Conservation (phyloP, 1,140 invertebrate genomes). For the Pentalonia nigronervosa region DNA sequence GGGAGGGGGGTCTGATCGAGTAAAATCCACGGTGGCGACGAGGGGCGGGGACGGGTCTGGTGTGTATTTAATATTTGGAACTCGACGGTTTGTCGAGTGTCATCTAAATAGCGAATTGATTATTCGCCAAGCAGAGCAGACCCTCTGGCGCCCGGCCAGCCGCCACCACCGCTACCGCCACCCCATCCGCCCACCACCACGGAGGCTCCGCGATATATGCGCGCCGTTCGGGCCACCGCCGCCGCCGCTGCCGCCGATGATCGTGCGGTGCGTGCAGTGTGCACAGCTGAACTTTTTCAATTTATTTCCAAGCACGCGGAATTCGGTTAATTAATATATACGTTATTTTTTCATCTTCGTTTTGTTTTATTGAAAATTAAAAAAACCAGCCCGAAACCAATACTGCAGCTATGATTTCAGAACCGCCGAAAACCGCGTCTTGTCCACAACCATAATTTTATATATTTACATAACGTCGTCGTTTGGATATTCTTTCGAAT, state of each 20-base stretch:
- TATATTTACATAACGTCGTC: neutral
- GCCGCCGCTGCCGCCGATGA: neutral
- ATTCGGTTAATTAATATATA: slow-evolving; percentile 41
- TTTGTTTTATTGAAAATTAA: slow-evolving; percentile 29
- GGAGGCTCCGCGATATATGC: neutral
- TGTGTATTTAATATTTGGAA: slow-evolving; percentile 44
- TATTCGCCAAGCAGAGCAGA: slow-evolving; percentile 43
- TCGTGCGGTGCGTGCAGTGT: neutral
- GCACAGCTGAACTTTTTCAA: slow-evolving; percentile 42
- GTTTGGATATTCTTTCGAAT: neutral
- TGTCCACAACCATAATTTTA: neutral
- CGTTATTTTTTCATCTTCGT: neutral
- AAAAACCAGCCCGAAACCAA: neutral
- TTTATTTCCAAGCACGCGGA: slow-evolving; percentile 15
- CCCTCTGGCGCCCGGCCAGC: slow-evolving; percentile 44
- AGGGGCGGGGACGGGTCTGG: neutral
- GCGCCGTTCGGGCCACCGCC: neutral
- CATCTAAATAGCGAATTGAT: slow-evolving; percentile 52
- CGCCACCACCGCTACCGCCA: neutral
- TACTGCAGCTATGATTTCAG: neutral
- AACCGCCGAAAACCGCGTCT: neutral
- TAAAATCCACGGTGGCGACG: neutral
- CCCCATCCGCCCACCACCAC: too few relatives aligned
- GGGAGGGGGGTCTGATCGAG: neutral
- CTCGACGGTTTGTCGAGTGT: slow-evolving; percentile 47